Evolutionary conservation across 2,113 vertebrate species (phyloP).

Genomic region (Monarcha castaneiventris): DNA sequence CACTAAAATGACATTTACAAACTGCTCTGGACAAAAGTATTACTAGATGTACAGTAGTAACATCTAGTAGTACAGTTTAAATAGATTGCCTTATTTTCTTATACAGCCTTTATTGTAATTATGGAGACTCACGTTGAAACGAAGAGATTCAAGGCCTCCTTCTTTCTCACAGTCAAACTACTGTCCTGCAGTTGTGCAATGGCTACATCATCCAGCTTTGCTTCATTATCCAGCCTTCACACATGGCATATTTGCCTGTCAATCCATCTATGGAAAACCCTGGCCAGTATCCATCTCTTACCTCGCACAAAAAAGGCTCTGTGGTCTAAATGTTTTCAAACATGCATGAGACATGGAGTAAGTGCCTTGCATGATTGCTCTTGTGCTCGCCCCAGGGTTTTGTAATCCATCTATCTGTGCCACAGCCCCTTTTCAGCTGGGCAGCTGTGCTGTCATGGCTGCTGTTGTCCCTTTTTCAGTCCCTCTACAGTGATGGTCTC

Average conservation of each 20-base stretch:
- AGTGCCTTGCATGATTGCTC: not conserved
- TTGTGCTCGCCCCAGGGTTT: not conserved
- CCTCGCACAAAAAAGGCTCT: not conserved
- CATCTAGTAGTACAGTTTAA: not conserved
- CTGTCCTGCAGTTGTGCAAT: not conserved
- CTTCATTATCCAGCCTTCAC: conserved; percentile 20
- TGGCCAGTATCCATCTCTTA: not conserved
- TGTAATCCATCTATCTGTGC: not conserved
- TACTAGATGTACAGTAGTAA: not conserved
- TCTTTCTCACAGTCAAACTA: conserved; percentile 13
- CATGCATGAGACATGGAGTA: not conserved
- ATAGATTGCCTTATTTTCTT: not conserved
- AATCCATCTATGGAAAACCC: not conserved
- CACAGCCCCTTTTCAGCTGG: not conserved
- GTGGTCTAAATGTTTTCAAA: not conserved
- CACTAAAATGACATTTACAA: not conserved
- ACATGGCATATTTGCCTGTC: not conserved
- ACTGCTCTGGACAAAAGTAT: not conserved
- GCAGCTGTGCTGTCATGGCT: not conserved
- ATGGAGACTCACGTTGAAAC: not conserved
- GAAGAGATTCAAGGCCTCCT: not conserved
- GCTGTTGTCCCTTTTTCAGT: not conserved
- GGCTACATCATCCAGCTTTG: not conserved
- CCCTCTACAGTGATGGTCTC: not conserved
- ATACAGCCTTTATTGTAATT: not conserved